phyloP scores from a whole-genome alignment of 2,113 vertebrate species.

The Laticauda colubrina region DNA sequence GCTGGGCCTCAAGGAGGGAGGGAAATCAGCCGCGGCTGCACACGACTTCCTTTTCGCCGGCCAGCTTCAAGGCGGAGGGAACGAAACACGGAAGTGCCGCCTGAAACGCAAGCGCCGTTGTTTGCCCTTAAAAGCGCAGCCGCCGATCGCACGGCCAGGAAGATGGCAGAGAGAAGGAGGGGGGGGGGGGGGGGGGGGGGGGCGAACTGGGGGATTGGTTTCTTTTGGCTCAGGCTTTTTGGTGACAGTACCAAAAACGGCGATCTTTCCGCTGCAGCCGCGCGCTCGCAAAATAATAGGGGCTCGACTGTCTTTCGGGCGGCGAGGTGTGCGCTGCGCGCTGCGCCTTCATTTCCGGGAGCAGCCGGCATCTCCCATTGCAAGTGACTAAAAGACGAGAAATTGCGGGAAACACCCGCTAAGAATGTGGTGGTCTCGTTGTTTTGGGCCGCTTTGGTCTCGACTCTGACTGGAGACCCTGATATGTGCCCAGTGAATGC shows the following conservation, averaged over 20 bases:
- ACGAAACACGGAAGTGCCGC: background rate
- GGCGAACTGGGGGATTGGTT: background rate
- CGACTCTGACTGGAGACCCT: background rate
- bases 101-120: background rate
- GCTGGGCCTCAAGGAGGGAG: background rate
- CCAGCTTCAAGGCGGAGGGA: background rate
- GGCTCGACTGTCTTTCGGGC: background rate
- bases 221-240: background rate
- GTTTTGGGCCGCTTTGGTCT: background rate
- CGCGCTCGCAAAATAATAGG: background rate
- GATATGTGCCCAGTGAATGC: background rate
- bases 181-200: too few species aligned
- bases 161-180: too few species aligned
- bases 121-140: background rate
- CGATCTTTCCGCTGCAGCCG: background rate
- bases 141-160: constrained; percentile 13
- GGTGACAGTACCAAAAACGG: background rate
- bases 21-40: background rate
- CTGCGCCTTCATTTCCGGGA: background rate
- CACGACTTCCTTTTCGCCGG: background rate
- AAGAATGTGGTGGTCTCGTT: background rate
- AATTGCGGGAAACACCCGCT: background rate
- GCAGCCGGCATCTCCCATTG: background rate
- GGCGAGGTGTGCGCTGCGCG: background rate
- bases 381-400: background rate